These are phyloP conservation scores for Hermetia illucens DNA, from an alignment of 1,140 invertebrate genomes.

Conservation along the genomic window DNA sequence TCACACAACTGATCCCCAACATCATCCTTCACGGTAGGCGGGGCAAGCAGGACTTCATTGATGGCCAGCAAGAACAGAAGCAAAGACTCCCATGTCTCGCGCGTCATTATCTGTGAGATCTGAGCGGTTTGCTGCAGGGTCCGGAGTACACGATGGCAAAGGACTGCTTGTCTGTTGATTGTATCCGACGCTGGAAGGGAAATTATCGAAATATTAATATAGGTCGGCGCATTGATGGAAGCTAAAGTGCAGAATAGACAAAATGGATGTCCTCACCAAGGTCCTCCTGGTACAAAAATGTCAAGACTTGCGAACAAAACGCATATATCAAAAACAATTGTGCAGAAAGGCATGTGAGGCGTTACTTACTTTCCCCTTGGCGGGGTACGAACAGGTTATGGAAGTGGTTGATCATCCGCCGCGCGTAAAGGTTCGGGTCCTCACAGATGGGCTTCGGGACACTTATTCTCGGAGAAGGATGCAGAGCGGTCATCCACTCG, in stretches of 20 bases:
- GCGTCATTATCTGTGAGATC: conserved; percentile 58
- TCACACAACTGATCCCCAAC: conserved; percentile 91
- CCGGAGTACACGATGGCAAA: conserved; percentile 87
- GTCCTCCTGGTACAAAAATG: conserved; percentile 76
- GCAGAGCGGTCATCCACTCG: conserved; percentile 84
- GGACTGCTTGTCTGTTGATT: conserved; percentile 83
- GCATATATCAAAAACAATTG: conserved; percentile 2
- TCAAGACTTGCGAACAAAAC: conserved; percentile 51
- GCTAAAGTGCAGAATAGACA: conserved; percentile 1
- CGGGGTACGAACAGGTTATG: conserved; percentile 93
- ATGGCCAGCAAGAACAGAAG: conserved; percentile 84
- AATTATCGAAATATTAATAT: background rate
- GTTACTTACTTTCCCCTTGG: conserved; percentile 72
- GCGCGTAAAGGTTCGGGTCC: conserved; percentile 81
- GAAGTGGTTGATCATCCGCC: conserved; percentile 84
- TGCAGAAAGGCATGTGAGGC: too few relatives aligned
- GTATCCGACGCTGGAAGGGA: conserved; percentile 57
- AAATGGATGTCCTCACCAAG: conserved; percentile 42
- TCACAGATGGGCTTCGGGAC: conserved; percentile 76
- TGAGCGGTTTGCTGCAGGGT: conserved; percentile 79
- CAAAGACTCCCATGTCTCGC: conserved; percentile 82
- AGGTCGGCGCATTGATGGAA: background rate
- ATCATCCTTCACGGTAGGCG: conserved; percentile 84
- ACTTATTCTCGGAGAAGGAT: conserved; percentile 63
- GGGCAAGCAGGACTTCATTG: conserved; percentile 80